Base-by-base conservation (phyloP, 2,888 invertebrate genomes). In the Shargacucullia verbasci region DNA sequence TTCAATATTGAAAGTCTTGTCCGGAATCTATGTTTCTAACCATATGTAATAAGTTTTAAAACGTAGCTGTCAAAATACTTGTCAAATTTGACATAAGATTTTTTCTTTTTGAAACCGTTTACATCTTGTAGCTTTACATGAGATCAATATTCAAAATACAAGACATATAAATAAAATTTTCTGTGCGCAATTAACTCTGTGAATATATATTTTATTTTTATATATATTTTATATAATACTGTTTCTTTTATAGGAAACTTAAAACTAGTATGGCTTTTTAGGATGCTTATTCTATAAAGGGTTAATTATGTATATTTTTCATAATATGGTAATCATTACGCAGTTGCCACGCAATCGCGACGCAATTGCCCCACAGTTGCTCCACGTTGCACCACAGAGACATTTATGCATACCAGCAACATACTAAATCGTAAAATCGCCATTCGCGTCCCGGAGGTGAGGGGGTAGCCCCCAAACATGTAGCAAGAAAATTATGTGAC, bases 181-280 rank as follows among this genome's bases (percentile, higher is more conserved):
- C 59, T 76, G 76, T 80, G 80, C 79, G 79, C 70, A 69, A 76
- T 67, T 79, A 80, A 80, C 78, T 75, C 62, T 52, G 79, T 81
- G 80, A 66, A 59, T 68, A 48, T 45, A 29, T 58, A 47, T n/a
- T 52, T 48, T 13, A 39, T 40, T n/a, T 31, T 27, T 45, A 12
- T 33, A 43, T 48, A 52, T 54, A 27, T 44, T 44, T 57, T 34
- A 49, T 20, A 37, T 66, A 73, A 73, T 73, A 73, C 73, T 73
- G 75, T 49, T 62, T 54, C 9, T n/a, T 33, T 44, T 37, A 47
- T 59, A 49, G 47, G 50, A 59, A 61, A 73, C 41, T 68, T 70
- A 57, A 54, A 35, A 31, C 52, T 73, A 69, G 11, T 48, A 66
- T 74, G 63, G 55, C 71, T 11, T 60, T 40, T 33, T 48, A 63